A percentile compares a stretch with the other conserved stretches of the same genome.
These are phyloP conservation scores for Nansenia antarctica DNA, from an alignment of 2,113 vertebrate genomes.

Conservation along the genomic window DNA sequence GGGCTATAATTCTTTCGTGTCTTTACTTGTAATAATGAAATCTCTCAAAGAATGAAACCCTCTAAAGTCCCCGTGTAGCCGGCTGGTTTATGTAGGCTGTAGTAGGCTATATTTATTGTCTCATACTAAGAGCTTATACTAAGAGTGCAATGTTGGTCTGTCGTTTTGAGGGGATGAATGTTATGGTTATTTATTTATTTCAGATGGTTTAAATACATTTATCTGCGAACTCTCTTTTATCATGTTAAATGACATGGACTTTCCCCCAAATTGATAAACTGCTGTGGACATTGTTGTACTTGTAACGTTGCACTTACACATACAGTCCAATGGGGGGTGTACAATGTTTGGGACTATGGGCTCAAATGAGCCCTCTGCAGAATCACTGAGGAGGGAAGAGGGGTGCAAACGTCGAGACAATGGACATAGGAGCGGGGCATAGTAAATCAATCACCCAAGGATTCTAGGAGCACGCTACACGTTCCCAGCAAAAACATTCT, in stretches of 20 bases:
- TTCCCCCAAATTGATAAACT: not conserved
- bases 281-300: not conserved
- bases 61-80: not conserved
- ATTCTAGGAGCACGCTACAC: not conserved
- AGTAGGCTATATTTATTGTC: too few species aligned
- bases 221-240: not conserved
- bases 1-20: constrained; percentile 25
- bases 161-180: too few species aligned
- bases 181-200: not conserved
- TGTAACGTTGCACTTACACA: constrained; percentile 44
- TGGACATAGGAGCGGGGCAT: not conserved
- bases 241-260: not conserved
- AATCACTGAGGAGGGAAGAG: constrained; percentile 1
- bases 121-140: too few species aligned
- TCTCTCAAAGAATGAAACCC: constrained; percentile 7
- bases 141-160: too few species aligned
- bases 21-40: constrained; percentile 20
- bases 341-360: constrained; percentile 21
- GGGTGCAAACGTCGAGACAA: not conserved
- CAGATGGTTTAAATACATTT: not conserved
- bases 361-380: constrained; percentile 2
- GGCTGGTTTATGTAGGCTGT: not conserved
- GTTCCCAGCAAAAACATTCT: not conserved
- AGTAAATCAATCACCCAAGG: not conserved
- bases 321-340: constrained; percentile 50